Base-by-base conservation (phyloP, 1,140 invertebrate genomes). In the Hetaerina americana region DNA sequence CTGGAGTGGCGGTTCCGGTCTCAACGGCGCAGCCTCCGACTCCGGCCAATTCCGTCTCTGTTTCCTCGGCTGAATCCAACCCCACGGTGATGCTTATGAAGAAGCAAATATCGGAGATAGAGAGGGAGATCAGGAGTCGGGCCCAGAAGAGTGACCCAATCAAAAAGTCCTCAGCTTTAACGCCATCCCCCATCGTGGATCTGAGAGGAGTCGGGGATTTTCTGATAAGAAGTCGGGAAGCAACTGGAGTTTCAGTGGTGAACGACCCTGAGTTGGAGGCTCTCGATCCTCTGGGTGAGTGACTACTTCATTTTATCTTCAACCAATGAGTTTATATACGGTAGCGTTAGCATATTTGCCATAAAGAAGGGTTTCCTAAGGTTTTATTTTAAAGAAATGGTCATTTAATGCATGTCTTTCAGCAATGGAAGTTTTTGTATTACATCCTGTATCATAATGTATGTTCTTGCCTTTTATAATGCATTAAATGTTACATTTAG, bases 101-200 rank as follows among this genome's bases (percentile, higher is more conserved):
- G 75, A 83, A 88, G 71, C 89, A 90, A 80, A 90, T 90, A 71
- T 87, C 86, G 71, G 88, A 90, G 78, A 90, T 90, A 69, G 88
- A 90, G 77, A 84, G 87, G 71, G 89, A 90, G 81, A 89, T 90
- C 68, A 86, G 87, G 77, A 85, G 88, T 76, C 83, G 86, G 74
- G 69, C 66, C 6, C 66, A 40, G 10, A 71, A 66, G 22, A 74
- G 77, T 72, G 74, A 81, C 66, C 68, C 77, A 71, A 69, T 67
- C 73, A 69, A 18, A 75, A 72, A 74, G 71, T 28, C 67, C 1
- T 26, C 67, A 3, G n/a, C 67, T 25, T 10, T 57, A n/a, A 68
- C 25, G 15, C 67, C 25, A 25, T 26, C 67, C n/a, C 25, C 67
- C n/a, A 68, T 68, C 24, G 66, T 70, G 15, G 69, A 74, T 66